Conservation (phyloP, 2,888 invertebrate species). For the Gnatocerus cornutus region DNA sequence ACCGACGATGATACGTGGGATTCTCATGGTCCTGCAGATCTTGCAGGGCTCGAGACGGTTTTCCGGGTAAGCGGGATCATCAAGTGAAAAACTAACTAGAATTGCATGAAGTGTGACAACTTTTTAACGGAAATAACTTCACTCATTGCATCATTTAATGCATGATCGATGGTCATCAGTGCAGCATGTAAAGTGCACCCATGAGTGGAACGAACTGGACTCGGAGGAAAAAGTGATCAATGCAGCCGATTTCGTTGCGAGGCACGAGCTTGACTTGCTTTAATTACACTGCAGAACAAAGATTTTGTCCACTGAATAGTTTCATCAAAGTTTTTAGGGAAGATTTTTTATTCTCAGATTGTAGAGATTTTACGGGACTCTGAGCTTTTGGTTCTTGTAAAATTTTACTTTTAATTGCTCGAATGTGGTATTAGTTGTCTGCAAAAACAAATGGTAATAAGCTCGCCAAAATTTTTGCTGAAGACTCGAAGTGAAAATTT, state of each 20-base stretch:
- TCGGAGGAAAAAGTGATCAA: not conserved
- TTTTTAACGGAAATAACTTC: conserved; percentile 33
- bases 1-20: conserved; percentile 78
- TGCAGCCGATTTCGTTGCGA: not conserved
- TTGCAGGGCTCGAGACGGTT: conserved; percentile 74
- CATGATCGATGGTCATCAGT: conserved; percentile 37
- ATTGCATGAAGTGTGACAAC: conserved; percentile 27
- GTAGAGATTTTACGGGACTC: too few species aligned
- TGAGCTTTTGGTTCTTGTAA: too few species aligned
- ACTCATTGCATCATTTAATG: conserved; percentile 44
- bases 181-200: conserved; percentile 43
- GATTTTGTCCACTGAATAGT: too few species aligned
- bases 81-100: conserved; percentile 45
- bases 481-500: too few species aligned
- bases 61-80: conserved; percentile 74
- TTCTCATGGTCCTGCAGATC: conserved; percentile 74
- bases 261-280: too few species aligned
- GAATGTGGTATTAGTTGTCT: too few species aligned
- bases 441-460: too few species aligned
- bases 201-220: not conserved
- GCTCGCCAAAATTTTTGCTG: too few species aligned
- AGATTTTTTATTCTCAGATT: too few species aligned
- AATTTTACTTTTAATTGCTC: too few species aligned
- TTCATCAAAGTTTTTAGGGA: too few species aligned
- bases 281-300: too few species aligned